Evolutionary conservation across 2,797 vertebrate species (phyloP), one percentile per base, ranked within the genome.

Genomic region (Anguilla marmorata): DNA sequence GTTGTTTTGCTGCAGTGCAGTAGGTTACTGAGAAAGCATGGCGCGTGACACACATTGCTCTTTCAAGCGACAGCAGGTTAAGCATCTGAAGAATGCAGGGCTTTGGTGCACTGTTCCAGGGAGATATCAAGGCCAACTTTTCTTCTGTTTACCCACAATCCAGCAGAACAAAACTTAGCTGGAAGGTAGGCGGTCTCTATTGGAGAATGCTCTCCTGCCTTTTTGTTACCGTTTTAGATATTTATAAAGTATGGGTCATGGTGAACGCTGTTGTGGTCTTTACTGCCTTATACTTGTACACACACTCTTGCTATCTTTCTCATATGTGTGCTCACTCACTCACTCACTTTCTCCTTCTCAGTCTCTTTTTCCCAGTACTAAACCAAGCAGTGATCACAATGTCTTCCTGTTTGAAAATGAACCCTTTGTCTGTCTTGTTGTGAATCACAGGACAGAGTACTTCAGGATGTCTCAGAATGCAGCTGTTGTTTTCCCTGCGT

Each of bases 391-490:
- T 9, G 21, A 33, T 50, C 24, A 24, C 24, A 82, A n/a, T 82
- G 79, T 50, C 45, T 50, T 24, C 79, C 41, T 9, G 9, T 82
- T 82, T 82, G 79, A 82, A 50, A 82, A 82, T 82, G 74, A 82
- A 82, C 79, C 9, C 21, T 82, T 82, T 82, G 79, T 82, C 41
- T 50, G 79, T 16, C 2, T 80, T 33, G 12, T 16, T 82, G 79
- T 50, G 79, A 82, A 50, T 82, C 45, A 0, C 45, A n/a, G 79
- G 79, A 21, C 41, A 50, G 79, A 50, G 45, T 82, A 24, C 45
- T 82, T 82, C 9, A 50, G 41, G 45, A n/a, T 8, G 79, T 9
- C 27, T 50, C 41, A 48, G 79, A 82, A 50, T 82, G 45, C 79
- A 50, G 79, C 41, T 50, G 21, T 82, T 82, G 79, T 82, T 82